A percentile compares a stretch with the other conserved stretches of the same genome.
Evolutionary conservation across 92 coral and sea anemone species (phyloP).

Genomic region (Montipora capitata): DNA sequence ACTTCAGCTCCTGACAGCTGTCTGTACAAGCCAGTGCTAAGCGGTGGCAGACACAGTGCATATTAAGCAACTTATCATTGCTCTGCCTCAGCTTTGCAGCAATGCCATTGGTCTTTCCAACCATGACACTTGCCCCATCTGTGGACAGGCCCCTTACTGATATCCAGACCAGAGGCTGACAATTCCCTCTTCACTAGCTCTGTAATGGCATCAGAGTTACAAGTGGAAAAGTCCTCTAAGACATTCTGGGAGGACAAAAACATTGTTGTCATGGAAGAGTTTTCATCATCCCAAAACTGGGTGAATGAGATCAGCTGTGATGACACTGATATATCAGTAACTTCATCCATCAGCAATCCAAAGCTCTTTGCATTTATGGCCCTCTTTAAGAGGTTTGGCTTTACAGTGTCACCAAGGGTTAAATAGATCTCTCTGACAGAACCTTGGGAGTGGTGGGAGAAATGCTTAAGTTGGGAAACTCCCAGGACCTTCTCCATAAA

Average conservation of each 20-base stretch:
- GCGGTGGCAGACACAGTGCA: slow-evolving; percentile 45
- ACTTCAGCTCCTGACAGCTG: slow-evolving; percentile 38
- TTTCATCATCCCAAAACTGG: neutral
- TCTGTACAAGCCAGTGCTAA: slow-evolving; percentile 42
- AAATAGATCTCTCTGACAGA: slow-evolving; percentile 33
- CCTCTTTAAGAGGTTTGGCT: slow-evolving; percentile 8
- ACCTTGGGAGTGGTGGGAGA: slow-evolving; percentile 36
- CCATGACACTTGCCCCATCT: no score
- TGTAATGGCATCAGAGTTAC: no score
- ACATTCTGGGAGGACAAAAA: slow-evolving; percentile 45
- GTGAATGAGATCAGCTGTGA: slow-evolving; percentile 23
- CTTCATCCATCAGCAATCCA: slow-evolving; percentile 36
- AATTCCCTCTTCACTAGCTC: slow-evolving; percentile 31
- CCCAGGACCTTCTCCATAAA: slow-evolving; percentile 47
- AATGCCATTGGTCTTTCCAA: slow-evolving; percentile 21
- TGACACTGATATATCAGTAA: slow-evolving; percentile 35
- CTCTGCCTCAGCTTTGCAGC: slow-evolving; percentile 37
- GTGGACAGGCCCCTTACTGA: no score
- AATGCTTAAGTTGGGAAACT: slow-evolving; percentile 21
- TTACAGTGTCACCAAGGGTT: slow-evolving; percentile 27
- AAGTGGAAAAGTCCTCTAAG: neutral
- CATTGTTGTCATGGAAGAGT: slow-evolving; percentile 18
- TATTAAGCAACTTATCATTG: slow-evolving; percentile 22
- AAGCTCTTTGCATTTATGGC: slow-evolving; percentile 36
- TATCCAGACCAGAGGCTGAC: neutral